phyloP scores from a whole-genome alignment of 1,140 invertebrate genomes.

The Drosophila orosa region DNA sequence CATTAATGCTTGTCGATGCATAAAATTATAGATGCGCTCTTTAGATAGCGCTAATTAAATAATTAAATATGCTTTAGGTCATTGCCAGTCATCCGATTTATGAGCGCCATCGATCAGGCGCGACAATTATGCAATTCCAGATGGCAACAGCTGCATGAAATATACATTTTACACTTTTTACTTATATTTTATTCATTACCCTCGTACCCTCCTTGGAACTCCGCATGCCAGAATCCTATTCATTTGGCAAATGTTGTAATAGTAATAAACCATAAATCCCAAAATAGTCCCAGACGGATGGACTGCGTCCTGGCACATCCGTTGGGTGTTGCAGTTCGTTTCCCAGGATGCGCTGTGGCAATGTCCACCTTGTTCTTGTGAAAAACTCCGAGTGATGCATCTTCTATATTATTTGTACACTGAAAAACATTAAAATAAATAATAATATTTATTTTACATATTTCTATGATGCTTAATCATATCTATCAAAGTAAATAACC shows the following conservation, averaged over 20 bases:
- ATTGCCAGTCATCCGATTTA: constrained; percentile 64
- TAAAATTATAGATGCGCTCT: constrained; percentile 79
- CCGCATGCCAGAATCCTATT: background rate
- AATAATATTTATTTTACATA: too few relatives aligned
- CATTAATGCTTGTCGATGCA: constrained; percentile 77
- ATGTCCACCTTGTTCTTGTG: background rate
- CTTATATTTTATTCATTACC: constrained; percentile 10
- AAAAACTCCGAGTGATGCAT: background rate
- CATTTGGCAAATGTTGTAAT: constrained; percentile 15
- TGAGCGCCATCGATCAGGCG: constrained; percentile 67
- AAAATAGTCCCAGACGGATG: constrained; percentile 1
- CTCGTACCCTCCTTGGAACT: background rate
- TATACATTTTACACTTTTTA: constrained; percentile 19
- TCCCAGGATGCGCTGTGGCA: background rate
- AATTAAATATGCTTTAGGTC: constrained; percentile 81
- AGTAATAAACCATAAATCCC: constrained; percentile 44
- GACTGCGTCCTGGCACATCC: constrained; percentile 3
- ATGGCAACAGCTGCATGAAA: constrained; percentile 55
- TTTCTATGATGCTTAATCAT: too few relatives aligned
- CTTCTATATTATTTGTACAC: background rate
- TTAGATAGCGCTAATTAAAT: constrained; percentile 81
- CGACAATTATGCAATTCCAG: constrained; percentile 67
- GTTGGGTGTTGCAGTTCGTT: too few relatives aligned
- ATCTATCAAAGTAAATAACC: background rate
- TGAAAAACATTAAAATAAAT: background rate